phyloP scores from a whole-genome alignment of 2,797 vertebrate species.

The Enteromius argenteus region DNA sequence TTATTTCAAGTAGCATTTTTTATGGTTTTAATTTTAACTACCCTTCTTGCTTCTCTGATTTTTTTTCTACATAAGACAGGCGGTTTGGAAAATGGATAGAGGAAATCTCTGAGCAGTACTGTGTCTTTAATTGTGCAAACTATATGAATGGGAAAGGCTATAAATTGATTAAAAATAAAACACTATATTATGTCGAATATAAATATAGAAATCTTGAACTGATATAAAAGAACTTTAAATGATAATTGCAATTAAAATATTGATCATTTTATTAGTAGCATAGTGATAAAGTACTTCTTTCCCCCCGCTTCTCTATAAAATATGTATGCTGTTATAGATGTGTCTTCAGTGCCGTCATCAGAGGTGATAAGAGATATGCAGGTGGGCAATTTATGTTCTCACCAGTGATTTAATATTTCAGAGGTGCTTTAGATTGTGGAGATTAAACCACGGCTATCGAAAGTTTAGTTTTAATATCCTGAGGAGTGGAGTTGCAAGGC shows the following conservation, averaged over 20 bases:
- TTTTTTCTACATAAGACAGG: background rate
- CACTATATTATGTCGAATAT: background rate
- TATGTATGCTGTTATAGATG: constrained; percentile 31
- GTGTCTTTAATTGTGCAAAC: background rate
- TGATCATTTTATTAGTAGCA: background rate
- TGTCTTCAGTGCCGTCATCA: background rate
- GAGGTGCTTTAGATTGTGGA: constrained; percentile 22
- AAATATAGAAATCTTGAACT: background rate
- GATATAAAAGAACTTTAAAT: background rate
- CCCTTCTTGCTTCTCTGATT: background rate
- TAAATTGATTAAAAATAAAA: background rate
- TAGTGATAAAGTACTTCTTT: background rate
- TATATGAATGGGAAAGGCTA: background rate
- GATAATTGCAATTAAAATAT: background rate
- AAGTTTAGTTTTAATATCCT: constrained; percentile 41
- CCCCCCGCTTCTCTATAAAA: background rate
- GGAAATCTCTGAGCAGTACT: background rate
- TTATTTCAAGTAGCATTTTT: no score
- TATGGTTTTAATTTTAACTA: background rate
- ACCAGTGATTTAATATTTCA: constrained; percentile 48
- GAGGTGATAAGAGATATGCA: constrained; percentile 9
- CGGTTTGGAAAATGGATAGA: background rate
- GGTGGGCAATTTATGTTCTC: constrained; percentile 53
- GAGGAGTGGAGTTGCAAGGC: background rate
- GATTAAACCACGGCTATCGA: constrained; percentile 4